Evolutionary conservation across 1,140 invertebrate species (phyloP).

Genomic region (Brachionus rotundiformis): DNA sequence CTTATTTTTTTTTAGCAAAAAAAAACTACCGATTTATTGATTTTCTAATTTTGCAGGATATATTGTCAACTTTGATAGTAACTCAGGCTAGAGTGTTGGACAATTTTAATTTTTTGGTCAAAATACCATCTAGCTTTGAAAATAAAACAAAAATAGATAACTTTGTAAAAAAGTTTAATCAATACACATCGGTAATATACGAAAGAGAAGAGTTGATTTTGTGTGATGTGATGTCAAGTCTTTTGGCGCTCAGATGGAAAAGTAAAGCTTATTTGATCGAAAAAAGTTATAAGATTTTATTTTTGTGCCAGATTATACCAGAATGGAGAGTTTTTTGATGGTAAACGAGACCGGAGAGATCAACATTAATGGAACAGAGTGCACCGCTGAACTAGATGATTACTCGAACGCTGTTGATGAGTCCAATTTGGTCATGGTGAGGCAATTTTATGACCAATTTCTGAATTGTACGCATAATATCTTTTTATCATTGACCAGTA

Average conservation of each 20-base stretch:
- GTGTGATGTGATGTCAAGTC: constrained; percentile 2
- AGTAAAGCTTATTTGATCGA: neutral
- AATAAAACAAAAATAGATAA: neutral
- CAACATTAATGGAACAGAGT: neutral
- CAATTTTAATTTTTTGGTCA: neutral
- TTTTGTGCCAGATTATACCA: neutral
- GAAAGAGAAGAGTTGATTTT: constrained; percentile 20
- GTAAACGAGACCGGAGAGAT: constrained; percentile 13
- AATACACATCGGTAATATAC: neutral
- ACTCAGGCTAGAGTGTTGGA: neutral
- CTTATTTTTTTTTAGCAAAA: neutral
- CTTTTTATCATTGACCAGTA: neutral
- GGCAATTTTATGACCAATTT: neutral
- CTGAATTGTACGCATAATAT: neutral
- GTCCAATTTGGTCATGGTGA: neutral
- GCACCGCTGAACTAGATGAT: neutral
- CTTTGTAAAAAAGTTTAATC: constrained; percentile 24
- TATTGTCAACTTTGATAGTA: neutral
- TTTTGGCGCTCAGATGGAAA: constrained; percentile 1
- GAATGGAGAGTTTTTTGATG: constrained; percentile 39
- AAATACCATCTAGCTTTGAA: neutral
- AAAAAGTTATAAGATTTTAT: neutral
- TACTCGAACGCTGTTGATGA: neutral
- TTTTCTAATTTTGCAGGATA: constrained; percentile 2
- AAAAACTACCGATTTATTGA: constrained; percentile 26